phyloP scores from a whole-genome alignment of 2,888 invertebrate genomes.

The Lobophora halterata region DNA sequence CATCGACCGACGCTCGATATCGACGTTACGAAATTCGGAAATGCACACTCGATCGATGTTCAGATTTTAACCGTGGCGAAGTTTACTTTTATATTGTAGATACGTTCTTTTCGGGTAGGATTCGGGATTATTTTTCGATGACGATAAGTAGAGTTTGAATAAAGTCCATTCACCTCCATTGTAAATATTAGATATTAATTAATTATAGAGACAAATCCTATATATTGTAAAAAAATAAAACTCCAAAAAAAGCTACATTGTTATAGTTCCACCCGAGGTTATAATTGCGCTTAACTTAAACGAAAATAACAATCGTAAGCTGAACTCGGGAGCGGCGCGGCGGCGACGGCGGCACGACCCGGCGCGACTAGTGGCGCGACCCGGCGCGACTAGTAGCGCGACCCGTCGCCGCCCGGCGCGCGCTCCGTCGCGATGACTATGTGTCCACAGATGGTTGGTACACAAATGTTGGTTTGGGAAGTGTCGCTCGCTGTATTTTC shows the following conservation, averaged over 20 bases:
- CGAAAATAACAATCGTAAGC: slow-evolving; percentile 66
- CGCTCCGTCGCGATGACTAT: slow-evolving; percentile 34
- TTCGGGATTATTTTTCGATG: slow-evolving; percentile 61
- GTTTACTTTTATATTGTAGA: slow-evolving; percentile 75
- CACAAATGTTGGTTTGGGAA: slow-evolving; percentile 67
- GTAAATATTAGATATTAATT: slow-evolving; percentile 81
- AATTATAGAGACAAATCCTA: slow-evolving; percentile 80
- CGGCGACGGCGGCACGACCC: slow-evolving; percentile 25
- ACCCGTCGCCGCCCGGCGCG: slow-evolving; percentile 26
- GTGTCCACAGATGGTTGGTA: slow-evolving; percentile 61
- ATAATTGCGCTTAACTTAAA: slow-evolving; percentile 58
- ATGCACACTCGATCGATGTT: slow-evolving; percentile 68
- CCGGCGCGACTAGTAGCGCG: slow-evolving; percentile 20
- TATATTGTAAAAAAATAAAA: slow-evolving; percentile 80
- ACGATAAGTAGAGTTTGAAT: slow-evolving; percentile 74
- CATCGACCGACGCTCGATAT: slow-evolving; percentile 9
- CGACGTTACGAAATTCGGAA: slow-evolving; percentile 41
- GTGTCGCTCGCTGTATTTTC: slow-evolving; percentile 69
- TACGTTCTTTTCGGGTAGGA: slow-evolving; percentile 78
- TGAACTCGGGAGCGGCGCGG: slow-evolving; percentile 47
- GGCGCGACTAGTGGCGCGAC: slow-evolving; percentile 10
- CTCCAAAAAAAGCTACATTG: slow-evolving; percentile 79
- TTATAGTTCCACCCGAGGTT: slow-evolving; percentile 67
- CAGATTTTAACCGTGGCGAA: slow-evolving; percentile 71
- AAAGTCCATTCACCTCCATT: slow-evolving; percentile 79